Evolutionary conservation across 2,797 vertebrate species (phyloP), one percentile per base, ranked within the genome.

Genomic region (Buceros bicornis): DNA sequence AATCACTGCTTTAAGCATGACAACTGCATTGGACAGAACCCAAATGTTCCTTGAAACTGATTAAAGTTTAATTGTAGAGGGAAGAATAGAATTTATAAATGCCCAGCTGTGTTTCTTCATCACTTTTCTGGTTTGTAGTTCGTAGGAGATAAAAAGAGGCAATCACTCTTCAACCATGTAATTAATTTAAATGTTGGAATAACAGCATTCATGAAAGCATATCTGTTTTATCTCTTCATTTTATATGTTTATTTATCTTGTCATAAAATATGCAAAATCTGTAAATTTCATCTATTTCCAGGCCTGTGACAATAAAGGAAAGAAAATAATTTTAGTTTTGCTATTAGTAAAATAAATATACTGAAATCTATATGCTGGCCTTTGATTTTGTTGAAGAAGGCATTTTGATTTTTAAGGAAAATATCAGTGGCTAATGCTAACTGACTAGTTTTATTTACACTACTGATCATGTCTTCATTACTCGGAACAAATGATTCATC

Each of bases 111-210:
- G 29, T 94, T 93, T 95, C 64, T 94, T 97, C 74, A 89, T 95
- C 87, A 88, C 54, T 82, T 92, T 93, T 58, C 70, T 90, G 62
- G 62, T 79, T 91, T 96, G 90, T 88, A 96, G 50, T 87, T 96
- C 65, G 74, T 72, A 81, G 40, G 87, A 95, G 87, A 97, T 93
- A 96, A 97, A 95, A 97, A 95, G 73, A 96, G 13, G 24, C 72
- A 93, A 95, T 95, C 79, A 92, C 29, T 74, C 77, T 96, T 95
- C 96, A 93, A 91, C 58, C 72, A 42, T 94, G 86, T 94, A 96
- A 95, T 97, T 95, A 96, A 96, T 95, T 97, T 95, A 96, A 97
- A 96, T 89, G 94, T 90, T 85, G 66, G 77, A 96, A 93, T 95
- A 96, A 93, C 28, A 95, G 10, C 64, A 92, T 96, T 95, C 71